Evolutionary conservation across 2,113 vertebrate species (phyloP).

Genomic region (Gnathonemus longibarbis): DNA sequence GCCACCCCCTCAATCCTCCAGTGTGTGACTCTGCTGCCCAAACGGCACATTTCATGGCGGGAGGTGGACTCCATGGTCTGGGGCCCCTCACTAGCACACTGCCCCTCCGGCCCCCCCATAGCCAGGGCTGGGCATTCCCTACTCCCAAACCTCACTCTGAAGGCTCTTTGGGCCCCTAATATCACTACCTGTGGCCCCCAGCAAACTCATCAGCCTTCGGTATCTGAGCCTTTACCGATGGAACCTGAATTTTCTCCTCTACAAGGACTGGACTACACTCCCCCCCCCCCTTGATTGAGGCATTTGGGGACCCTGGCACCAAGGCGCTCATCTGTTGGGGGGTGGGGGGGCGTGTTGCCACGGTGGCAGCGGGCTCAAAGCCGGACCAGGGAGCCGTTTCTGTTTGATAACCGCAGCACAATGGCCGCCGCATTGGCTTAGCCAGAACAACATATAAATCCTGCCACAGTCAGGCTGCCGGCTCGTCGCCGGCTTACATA

Average conservation of each 20-base stretch:
- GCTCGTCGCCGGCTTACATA: conserved; percentile 17
- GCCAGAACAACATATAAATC: conserved; percentile 26
- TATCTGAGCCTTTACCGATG: neutral
- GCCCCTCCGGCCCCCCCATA: neutral
- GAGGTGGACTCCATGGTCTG: neutral
- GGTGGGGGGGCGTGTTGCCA: neutral
- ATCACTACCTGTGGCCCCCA: neutral
- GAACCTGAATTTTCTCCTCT: neutral
- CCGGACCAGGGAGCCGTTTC: conserved; percentile 7
- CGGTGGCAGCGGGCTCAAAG: neutral
- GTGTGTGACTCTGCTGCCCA: neutral
- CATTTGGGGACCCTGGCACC: neutral
- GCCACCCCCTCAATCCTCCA: no score
- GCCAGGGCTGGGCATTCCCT: neutral
- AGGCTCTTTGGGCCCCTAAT: neutral
- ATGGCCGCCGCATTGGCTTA: conserved; percentile 21
- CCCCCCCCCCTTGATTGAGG: neutral
- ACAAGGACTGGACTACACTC: neutral
- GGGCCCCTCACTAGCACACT: neutral
- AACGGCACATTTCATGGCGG: neutral
- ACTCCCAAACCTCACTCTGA: neutral
- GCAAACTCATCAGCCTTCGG: neutral
- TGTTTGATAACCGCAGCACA: conserved; percentile 24
- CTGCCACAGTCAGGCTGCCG: conserved; percentile 12
- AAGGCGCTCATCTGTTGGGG: neutral